phyloP scores from a whole-genome alignment of 2,797 vertebrate genomes.

The Brachyalestes nurse region DNA sequence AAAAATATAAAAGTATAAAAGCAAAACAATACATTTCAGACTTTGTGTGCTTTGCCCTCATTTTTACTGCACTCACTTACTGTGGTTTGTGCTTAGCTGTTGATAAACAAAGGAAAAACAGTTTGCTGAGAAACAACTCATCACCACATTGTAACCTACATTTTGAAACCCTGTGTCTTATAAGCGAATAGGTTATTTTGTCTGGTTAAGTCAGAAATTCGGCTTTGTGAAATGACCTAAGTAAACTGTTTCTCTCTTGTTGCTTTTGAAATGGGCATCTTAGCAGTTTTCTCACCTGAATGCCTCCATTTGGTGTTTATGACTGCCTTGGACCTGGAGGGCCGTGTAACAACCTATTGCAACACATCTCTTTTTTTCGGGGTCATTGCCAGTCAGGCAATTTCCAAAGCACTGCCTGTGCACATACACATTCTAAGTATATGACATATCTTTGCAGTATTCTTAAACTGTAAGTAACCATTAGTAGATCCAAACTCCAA shows the following conservation, averaged over 20 bases:
- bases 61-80: no score
- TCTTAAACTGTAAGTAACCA: neutral
- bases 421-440: neutral
- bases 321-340: conserved; percentile 18
- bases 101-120: no score
- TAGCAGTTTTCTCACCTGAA: neutral
- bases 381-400: neutral
- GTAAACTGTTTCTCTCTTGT: neutral
- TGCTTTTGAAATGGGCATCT: neutral
- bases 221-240: neutral
- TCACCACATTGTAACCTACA: no score
- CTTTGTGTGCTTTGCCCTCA: no score
- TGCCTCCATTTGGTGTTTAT: neutral
- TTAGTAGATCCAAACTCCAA: neutral
- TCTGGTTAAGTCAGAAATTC: neutral
- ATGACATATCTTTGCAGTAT: no score
- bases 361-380: conserved; percentile 32
- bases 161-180: no score
- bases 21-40: no score
- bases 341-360: conserved; percentile 53
- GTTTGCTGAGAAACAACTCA: no score
- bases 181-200: neutral
- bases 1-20: no score
- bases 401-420: conserved; percentile 4
- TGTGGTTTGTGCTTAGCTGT: no score